Evolutionary conservation across 1,140 invertebrate species (phyloP).

Genomic region (Drosophila busckii): DNA sequence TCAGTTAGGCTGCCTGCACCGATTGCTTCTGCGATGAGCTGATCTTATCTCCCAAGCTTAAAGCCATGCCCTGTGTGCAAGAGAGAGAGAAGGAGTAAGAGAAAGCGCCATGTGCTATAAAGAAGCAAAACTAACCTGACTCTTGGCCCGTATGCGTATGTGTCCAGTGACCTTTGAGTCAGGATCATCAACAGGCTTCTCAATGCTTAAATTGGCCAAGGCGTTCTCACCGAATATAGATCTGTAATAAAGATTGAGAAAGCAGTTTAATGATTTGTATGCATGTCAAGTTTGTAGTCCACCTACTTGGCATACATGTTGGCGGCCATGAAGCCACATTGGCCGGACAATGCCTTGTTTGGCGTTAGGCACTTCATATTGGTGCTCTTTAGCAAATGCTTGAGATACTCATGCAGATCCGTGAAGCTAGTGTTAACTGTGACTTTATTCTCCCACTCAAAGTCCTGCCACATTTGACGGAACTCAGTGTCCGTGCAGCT

Average conservation of each 20-base stretch:
- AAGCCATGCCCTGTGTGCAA: conserved; percentile 92
- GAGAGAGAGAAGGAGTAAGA: conserved; percentile 7
- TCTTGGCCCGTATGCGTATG: conserved; percentile 98
- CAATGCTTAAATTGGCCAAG: conserved; percentile 98
- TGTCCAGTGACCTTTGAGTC: conserved; percentile 95
- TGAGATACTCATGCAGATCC: conserved; percentile 95
- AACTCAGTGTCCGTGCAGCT: conserved; percentile 97
- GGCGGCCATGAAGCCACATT: conserved; percentile 99
- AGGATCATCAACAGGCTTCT: conserved; percentile 93
- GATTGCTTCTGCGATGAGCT: conserved; percentile 93
- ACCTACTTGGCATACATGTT: conserved; percentile 94
- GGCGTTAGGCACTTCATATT: conserved; percentile 99
- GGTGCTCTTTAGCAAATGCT: conserved; percentile 94
- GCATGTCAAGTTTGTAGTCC: no score
- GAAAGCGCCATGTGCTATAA: background rate
- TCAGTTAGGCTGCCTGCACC: conserved; percentile 80
- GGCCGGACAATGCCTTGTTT: conserved; percentile 95
- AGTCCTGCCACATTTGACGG: conserved; percentile 99
- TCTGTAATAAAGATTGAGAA: conserved; percentile 70
- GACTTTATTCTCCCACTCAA: conserved; percentile 99
- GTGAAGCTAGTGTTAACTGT: conserved; percentile 97
- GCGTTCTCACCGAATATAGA: conserved; percentile 99
- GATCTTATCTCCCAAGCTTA: conserved; percentile 97
- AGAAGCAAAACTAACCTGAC: conserved; percentile 85
- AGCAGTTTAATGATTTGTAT: no score